Conservation (phyloP, 1,140 invertebrate genomes). For the Drosophila varians region DNA sequence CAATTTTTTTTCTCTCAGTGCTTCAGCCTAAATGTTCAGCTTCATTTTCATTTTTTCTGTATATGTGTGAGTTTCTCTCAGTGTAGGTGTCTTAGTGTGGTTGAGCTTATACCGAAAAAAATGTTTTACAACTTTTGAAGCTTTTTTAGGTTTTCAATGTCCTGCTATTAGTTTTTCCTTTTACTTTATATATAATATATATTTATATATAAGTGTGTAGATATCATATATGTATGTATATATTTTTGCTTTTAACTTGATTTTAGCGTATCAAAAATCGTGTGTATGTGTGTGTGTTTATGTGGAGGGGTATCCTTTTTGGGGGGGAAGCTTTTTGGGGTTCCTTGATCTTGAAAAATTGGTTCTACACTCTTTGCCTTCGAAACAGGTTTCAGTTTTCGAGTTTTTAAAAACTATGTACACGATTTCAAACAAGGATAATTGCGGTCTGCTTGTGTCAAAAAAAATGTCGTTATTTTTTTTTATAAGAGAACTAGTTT, state of each 20-base stretch:
- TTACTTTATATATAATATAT: constrained; percentile 28
- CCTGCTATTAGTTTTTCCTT: constrained; percentile 48
- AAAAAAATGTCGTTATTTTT: not conserved
- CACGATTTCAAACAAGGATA: constrained; percentile 1
- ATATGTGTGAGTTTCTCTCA: constrained; percentile 31
- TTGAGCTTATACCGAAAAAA: constrained; percentile 59
- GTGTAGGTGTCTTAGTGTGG: constrained; percentile 26
- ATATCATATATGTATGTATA: constrained; percentile 21
- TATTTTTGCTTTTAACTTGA: constrained; percentile 19
- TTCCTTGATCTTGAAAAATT: constrained; percentile 59
- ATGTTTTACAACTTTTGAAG: constrained; percentile 48
- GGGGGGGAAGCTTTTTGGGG: constrained; percentile 10
- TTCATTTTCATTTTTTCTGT: constrained; percentile 17
- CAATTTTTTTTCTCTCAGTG: constrained; percentile 46
- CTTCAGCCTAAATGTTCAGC: constrained; percentile 14
- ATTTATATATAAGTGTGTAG: constrained; percentile 41
- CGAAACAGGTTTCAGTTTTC: constrained; percentile 10
- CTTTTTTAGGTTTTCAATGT: constrained; percentile 54
- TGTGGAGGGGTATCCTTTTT: constrained; percentile 9
- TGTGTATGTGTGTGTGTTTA: constrained; percentile 39
- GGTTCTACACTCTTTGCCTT: constrained; percentile 61
- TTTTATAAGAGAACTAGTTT: not conserved
- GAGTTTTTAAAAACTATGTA: constrained; percentile 32
- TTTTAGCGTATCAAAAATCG: constrained; percentile 42
- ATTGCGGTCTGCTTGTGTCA: not conserved